Percentiles rank a stretch among this genome's conserved stretches.
Conservation (phyloP, 2,113 vertebrate genomes). For the Thinocorus orbignyianus region DNA sequence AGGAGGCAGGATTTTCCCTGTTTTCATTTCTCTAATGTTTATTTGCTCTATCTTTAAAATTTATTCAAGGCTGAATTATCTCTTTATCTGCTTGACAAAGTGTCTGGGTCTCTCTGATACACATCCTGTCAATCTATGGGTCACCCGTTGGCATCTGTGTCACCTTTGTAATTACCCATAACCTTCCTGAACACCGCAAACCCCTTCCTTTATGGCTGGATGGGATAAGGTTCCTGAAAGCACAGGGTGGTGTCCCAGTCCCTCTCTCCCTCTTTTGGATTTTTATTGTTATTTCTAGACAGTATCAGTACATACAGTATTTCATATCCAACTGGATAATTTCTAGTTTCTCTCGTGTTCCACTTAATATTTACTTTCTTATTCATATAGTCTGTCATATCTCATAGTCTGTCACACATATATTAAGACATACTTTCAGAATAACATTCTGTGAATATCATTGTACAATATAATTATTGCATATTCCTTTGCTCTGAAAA, state of each 20-base stretch:
- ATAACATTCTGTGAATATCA: not conserved
- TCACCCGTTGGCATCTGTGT: not conserved
- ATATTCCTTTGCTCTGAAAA: not conserved
- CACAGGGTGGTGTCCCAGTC: not conserved
- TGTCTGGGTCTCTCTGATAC: rapidly evolving
- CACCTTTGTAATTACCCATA: not conserved
- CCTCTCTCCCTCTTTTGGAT: not conserved
- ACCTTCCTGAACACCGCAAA: not conserved
- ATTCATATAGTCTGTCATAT: not conserved
- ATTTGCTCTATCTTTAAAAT: not conserved
- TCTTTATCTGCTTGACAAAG: not conserved
- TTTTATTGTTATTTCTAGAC: not conserved
- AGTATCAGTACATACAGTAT: not conserved
- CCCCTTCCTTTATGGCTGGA: not conserved
- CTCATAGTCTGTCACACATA: not conserved
- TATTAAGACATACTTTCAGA: not conserved
- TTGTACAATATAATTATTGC: not conserved
- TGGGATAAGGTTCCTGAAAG: not conserved
- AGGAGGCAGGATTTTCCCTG: not conserved
- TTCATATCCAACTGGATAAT: not conserved
- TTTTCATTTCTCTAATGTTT: not conserved
- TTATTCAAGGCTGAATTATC: not conserved
- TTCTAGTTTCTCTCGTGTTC: not conserved
- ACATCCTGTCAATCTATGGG: not conserved
- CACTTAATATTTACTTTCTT: not conserved